These are phyloP conservation scores for Amblyornis subalaris DNA, from an alignment of 2,113 vertebrate species.

Conservation along the genomic window DNA sequence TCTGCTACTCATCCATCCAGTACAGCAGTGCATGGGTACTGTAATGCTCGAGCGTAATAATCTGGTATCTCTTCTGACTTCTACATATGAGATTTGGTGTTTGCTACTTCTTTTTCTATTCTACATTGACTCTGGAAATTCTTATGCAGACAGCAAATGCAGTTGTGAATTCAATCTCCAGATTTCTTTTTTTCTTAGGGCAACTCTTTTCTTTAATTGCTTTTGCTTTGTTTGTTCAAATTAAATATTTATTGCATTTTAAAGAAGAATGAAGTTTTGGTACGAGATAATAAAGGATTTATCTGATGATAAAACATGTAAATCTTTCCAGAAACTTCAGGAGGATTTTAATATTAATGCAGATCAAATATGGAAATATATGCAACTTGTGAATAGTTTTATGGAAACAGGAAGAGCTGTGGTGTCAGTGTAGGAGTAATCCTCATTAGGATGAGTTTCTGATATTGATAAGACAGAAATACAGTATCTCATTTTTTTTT, in stretches of 20 bases:
- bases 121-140: background rate
- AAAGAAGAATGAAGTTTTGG: constrained; percentile 39
- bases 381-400: constrained; percentile 30
- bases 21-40: background rate
- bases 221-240: constrained; percentile 37
- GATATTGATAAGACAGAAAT: constrained; percentile 21
- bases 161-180: background rate
- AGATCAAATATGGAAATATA: constrained; percentile 59
- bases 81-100: background rate
- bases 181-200: background rate
- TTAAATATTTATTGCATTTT: constrained; percentile 52
- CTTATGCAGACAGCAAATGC: background rate
- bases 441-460: constrained; percentile 29
- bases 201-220: background rate
- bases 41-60: background rate
- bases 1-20: background rate
- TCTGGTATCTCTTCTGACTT: background rate
- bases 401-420: constrained; percentile 21
- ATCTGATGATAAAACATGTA: constrained; percentile 54
- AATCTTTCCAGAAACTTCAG: constrained; percentile 55
- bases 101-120: background rate
- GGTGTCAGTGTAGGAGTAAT: constrained; percentile 19
- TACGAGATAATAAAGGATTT: constrained; percentile 59
- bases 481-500: background rate
- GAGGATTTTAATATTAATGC: constrained; percentile 52